phyloP scores from a whole-genome alignment of 2,888 invertebrate species.

The Colletes collaris region DNA sequence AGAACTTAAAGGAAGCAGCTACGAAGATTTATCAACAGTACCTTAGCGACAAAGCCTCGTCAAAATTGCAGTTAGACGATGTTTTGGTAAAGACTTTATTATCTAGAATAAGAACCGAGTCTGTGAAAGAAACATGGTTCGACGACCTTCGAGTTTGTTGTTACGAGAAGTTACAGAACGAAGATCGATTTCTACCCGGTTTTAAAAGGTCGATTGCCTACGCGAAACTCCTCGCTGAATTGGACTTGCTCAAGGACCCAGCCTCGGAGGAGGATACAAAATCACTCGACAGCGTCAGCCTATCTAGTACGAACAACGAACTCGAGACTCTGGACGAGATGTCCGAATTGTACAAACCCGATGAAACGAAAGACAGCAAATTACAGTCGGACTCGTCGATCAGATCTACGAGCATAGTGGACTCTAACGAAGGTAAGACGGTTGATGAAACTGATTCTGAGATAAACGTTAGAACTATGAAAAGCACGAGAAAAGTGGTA shows the following conservation, averaged over 20 bases:
- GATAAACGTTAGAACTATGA: constrained; percentile 52
- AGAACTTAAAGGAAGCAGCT: constrained; percentile 87
- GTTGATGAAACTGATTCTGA: constrained; percentile 67
- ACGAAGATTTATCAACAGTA: constrained; percentile 90
- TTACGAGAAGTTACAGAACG: constrained; percentile 85
- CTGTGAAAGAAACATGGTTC: constrained; percentile 90
- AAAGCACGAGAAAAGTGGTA: constrained; percentile 64
- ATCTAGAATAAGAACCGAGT: constrained; percentile 86
- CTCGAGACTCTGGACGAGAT: constrained; percentile 76
- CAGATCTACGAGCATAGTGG: constrained; percentile 68
- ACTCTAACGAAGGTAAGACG: constrained; percentile 41
- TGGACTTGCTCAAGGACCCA: constrained; percentile 87
- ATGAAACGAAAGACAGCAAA: constrained; percentile 64
- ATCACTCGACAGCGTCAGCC: constrained; percentile 85
- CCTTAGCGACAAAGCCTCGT: constrained; percentile 88
- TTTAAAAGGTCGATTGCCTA: constrained; percentile 89
- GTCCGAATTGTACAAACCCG: constrained; percentile 62
- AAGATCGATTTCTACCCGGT: constrained; percentile 86
- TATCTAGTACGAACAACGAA: constrained; percentile 82
- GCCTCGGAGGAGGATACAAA: constrained; percentile 85
- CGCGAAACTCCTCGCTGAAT: constrained; percentile 88
- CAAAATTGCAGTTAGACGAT: constrained; percentile 87
- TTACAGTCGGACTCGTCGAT: constrained; percentile 71
- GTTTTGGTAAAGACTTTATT: constrained; percentile 86
- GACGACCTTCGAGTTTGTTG: constrained; percentile 91